Base-by-base conservation (phyloP, 2,888 invertebrate species). In the Rhamnusium bicolor region DNA sequence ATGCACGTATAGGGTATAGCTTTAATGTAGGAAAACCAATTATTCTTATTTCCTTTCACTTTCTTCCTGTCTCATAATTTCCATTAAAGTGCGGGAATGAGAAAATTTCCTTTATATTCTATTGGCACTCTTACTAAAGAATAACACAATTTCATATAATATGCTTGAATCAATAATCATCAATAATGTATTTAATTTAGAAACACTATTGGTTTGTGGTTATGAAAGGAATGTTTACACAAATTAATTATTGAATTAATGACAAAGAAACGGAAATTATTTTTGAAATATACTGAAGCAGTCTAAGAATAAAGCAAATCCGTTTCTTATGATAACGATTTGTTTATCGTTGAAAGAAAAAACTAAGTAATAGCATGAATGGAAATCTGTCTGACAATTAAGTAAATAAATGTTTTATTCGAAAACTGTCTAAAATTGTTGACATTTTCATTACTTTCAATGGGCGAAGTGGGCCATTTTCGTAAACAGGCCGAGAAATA, bases 1-100 rank as follows among this genome's bases (percentile, higher is more conserved):
- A 16, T 32, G 10, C 10, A 16, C 5, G 54, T 18, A 21, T 40
- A 56, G 21, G 53, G 32, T 21, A 67, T 46, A 54, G 18, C 53
- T 18, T 67, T 54, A 46, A 67, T 21, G 40, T 24, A 67, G 66
- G 66, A 67, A 67, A 67, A 67, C 56, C 66, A 67, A 67, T 67
- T 67, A 67, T 56, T 56, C 66, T 67, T 56, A 67, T 67, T 67
- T 67, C 66, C 40, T 56, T 56, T 56, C 29, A 16, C 66, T 67
- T 56, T 54, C 66, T 67, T 67, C 66, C 56, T 27, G 40, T 56
- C 66, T 32, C 40, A 56, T 67, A 56, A 67, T 46, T 54, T 56
- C 54, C 66, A 56, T 56, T 67, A 56, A 67, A 40, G 54, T 53
- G 46, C 16, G 5, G 66, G 54, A 66, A 54, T 49, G 54, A 40